Base-by-base conservation (phyloP, 2,888 invertebrate species). In the Ptilodon capucinus region DNA sequence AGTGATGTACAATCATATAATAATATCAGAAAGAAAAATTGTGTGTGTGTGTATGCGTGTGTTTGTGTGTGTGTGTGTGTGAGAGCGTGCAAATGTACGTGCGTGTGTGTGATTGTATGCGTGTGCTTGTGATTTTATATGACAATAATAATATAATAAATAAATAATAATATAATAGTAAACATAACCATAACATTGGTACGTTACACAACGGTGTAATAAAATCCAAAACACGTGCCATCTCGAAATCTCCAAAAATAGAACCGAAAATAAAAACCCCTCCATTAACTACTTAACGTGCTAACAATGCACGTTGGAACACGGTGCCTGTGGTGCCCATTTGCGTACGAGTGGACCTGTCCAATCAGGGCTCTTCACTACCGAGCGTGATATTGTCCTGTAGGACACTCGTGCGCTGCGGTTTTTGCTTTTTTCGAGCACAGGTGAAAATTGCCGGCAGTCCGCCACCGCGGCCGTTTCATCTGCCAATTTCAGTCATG, bases 251-350 rank as follows among this genome's bases (percentile, higher is more conserved):
- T 78, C 76, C 62, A 72, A 81, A 84, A 84, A 86, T 79, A 81
- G 78, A 83, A 76, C 87, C 82, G 85, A 86, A 87, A 86, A 87
- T 86, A 89, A 77, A 71, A 72, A 13, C 40, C 79, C 74, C 75
- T 79, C 86, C 76, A 82, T 85, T 84, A 81, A 76, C 71, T 75
- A 82, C 82, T 83, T 88, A 90, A 89, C 88, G 88, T 79, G 81
- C 74, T 82, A 84, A 86, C 88, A 84, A 81, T 84, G 85, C 79
- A 71, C 70, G 69, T 71, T 65, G 69, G 71, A 76, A 71, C 68
- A 59, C 51, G 56, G 58, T 50, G 49, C 55, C 42, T 11, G 25
- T 25, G 21, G 16, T 40, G 40, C 62, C 55, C 64, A 59, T 67
- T 68, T 52, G 48, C 51, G 55, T 71, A 60, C 57, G 54, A 71